A percentile compares a stretch with the other conserved stretches of the same genome.
phyloP scores from a whole-genome alignment of 2,797 vertebrate species.

The Sardinella longiceps region DNA sequence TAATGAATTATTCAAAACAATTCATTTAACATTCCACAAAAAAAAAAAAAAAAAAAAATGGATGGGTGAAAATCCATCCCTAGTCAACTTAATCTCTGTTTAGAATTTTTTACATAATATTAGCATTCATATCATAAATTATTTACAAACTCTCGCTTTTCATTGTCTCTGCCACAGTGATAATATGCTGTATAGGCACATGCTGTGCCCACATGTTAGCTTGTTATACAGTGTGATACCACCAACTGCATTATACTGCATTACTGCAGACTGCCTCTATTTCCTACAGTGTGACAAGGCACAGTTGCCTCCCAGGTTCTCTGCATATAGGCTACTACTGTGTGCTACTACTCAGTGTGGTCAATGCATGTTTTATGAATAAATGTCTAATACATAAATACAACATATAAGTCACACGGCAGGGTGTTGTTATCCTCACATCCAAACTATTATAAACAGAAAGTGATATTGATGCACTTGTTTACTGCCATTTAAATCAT shows the following conservation, averaged over 20 bases:
- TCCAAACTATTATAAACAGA: constrained; percentile 44
- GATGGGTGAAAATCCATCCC: not conserved
- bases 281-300: not conserved
- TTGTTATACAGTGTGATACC: not conserved
- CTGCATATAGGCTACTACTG: not conserved
- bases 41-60: not conserved
- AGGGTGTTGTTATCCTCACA: constrained; percentile 39
- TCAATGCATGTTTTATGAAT: constrained; percentile 7
- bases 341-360: not conserved
- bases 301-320: not conserved
- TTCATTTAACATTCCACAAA: not conserved
- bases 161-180: not conserved
- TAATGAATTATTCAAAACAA: not conserved
- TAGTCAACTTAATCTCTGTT: constrained; percentile 11
- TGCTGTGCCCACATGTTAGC: not conserved
- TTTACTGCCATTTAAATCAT: constrained; percentile 69
- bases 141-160: not conserved
- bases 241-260: not conserved
- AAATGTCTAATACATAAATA: constrained; percentile 41
- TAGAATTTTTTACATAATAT: not conserved
- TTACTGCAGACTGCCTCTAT: constrained; percentile 1
- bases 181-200: constrained; percentile 6
- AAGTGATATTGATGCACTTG: constrained; percentile 59
- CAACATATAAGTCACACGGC: constrained; percentile 34
- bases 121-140: not conserved